Evolutionary conservation across 2,888 invertebrate genomes (phyloP).

Genomic region (Campoplex capitator): DNA sequence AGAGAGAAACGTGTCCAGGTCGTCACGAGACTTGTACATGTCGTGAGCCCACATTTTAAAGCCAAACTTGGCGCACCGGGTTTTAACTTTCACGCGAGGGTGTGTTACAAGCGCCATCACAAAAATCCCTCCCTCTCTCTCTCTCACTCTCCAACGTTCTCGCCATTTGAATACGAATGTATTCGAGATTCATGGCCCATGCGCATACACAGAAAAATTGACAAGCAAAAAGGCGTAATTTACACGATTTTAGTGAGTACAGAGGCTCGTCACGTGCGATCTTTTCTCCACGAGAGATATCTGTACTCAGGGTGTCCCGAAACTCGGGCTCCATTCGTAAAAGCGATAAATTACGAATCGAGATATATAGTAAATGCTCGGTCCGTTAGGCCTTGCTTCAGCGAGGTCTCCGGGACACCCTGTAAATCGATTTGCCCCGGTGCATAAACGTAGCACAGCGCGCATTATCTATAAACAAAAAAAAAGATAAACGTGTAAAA

Average conservation of each 20-base stretch:
- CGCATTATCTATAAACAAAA: background rate
- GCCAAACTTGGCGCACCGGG: constrained; percentile 69
- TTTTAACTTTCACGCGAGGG: constrained; percentile 71
- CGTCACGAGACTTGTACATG: constrained; percentile 57
- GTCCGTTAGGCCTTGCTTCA: too few relatives aligned
- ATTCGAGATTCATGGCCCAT: background rate
- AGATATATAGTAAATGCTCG: background rate
- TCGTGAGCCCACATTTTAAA: constrained; percentile 65
- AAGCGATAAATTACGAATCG: background rate
- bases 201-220: background rate
- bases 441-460: background rate
- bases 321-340: background rate
- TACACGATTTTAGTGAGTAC: background rate
- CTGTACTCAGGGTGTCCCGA: background rate
- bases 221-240: constrained; percentile 3
- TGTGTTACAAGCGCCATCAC: constrained; percentile 60
- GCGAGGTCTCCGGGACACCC: background rate
- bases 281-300: background rate
- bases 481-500: background rate
- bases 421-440: background rate
- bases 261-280: background rate
- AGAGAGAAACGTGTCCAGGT: constrained; percentile 48
- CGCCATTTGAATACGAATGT: constrained; percentile 26
- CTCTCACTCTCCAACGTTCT: background rate
- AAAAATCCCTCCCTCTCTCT: constrained; percentile 1